Evolutionary conservation across 2,797 vertebrate genomes (phyloP).

Genomic region (Zenarchopterus dispar): DNA sequence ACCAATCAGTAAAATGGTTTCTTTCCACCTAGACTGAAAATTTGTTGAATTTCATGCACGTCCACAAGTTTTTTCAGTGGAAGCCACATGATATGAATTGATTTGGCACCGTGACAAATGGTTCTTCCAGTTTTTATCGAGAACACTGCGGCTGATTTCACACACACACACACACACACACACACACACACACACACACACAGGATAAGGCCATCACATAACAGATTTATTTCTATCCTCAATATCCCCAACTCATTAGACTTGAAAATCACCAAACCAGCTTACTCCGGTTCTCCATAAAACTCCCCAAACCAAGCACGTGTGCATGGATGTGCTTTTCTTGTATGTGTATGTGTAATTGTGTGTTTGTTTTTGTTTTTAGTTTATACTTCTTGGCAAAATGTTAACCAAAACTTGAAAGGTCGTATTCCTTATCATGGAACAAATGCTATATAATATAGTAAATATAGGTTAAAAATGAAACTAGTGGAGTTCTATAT

Average conservation of each 20-base stretch:
- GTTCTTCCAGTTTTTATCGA: background rate
- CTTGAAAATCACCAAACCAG: conserved; percentile 45
- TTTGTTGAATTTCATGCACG: background rate
- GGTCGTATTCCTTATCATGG: too few relatives aligned
- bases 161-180: background rate
- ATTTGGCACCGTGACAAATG: background rate
- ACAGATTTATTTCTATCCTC: conserved; percentile 51
- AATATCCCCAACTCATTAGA: conserved; percentile 38
- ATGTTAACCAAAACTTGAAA: too few relatives aligned
- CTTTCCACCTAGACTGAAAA: background rate
- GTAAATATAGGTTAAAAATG: background rate
- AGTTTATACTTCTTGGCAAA: background rate
- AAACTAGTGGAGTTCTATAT: too few relatives aligned
- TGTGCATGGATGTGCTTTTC: conserved; percentile 8
- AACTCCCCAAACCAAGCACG: background rate
- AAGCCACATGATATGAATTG: background rate
- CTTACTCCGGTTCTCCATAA: conserved; percentile 34
- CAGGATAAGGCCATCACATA: conserved; percentile 19
- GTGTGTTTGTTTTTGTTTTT: background rate
- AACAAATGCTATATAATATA: background rate
- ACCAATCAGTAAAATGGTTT: background rate
- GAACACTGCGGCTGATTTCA: conserved; percentile 4
- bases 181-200: background rate
- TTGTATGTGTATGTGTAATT: background rate
- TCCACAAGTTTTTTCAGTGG: background rate